Evolutionary conservation across 2,113 vertebrate species (phyloP), one percentile per base, ranked within the genome.

Genomic region (Neopipo cinnamomea): DNA sequence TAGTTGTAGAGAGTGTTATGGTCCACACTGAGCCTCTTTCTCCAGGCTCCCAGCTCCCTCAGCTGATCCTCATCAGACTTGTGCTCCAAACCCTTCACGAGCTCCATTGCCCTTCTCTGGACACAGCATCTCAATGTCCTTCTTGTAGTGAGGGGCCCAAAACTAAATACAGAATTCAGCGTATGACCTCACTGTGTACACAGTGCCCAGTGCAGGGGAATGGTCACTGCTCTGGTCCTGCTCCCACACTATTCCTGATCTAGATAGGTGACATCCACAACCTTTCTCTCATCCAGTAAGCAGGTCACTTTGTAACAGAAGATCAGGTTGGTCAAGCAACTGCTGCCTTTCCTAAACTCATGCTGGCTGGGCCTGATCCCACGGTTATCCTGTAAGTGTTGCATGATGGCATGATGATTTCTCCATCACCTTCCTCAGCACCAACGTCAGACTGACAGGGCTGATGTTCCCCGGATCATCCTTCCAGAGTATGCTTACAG

Each of bases 81-180:
- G 21, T 65, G 42, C 8, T 37, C 17, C 50, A 50, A 22, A 50
- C 3, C 9, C 1, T 33, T 37, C 8, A 2, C 6, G 14, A 58
- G 12, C 11, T 31, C 22, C 4, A 0, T 6, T 27, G 25, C 6
- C 14, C 49, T 41, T 49, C 58, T 72, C 49, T 49, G 21, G 10
- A 49, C 30, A 35, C 35, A 49, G 30, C 5, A 8, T 21, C 30
- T 63, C 66, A 11, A 8, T 30, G 30, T 30, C 30, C 20, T 35
- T 71, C 2, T 11, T 30, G n/a, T 6, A 41, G 0, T 14, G 24
- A 63, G 7, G 8, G 30, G 5, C 24, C 35, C 41, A 63, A 35
- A 79, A 4, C 6, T 41, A 41, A 20, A 47, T 41, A n/a, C 24
- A 55, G 28, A 0, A 33, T 2, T 39, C 1, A 0, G 55, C 30